Percentiles rank a stretch among this genome's conserved stretches.
phyloP scores from a whole-genome alignment of 2,797 vertebrate species.

The Euthynnus affinis region DNA sequence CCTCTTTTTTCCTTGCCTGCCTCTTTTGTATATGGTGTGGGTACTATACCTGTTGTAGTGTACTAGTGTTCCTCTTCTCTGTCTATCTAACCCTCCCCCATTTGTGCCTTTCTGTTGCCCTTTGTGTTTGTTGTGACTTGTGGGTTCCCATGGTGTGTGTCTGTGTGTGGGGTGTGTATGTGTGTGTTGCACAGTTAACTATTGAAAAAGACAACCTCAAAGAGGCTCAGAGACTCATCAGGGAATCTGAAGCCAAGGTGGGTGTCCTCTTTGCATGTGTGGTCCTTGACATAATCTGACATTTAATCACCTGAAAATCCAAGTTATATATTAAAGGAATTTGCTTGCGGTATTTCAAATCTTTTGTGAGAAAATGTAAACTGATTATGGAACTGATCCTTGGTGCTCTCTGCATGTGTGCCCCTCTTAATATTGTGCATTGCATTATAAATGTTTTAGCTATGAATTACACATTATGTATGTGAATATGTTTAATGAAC shows the following conservation, averaged over 20 bases:
- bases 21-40: slow-evolving; percentile 53
- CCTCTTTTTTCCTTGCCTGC: slow-evolving; percentile 44
- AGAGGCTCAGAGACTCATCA: slow-evolving; percentile 86
- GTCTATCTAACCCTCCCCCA: slow-evolving; percentile 51
- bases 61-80: slow-evolving; percentile 14
- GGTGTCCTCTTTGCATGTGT: slow-evolving; percentile 77
- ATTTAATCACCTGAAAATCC: slow-evolving; percentile 48
- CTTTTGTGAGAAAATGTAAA: slow-evolving; percentile 1
- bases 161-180: slow-evolving; percentile 45
- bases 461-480: background rate
- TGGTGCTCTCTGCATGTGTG: slow-evolving; percentile 31
- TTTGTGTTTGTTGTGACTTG: slow-evolving; percentile 46
- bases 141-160: slow-evolving; percentile 54
- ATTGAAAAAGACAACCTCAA: slow-evolving; percentile 85
- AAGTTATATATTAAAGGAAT: background rate
- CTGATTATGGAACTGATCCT: slow-evolving; percentile 27
- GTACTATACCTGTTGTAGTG: slow-evolving; percentile 50
- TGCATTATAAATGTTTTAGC: background rate
- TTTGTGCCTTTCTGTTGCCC: slow-evolving; percentile 58
- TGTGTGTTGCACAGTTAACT: slow-evolving; percentile 83
- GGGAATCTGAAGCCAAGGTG: slow-evolving; percentile 87
- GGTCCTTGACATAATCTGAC: slow-evolving; percentile 34
- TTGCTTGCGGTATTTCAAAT: slow-evolving; percentile 20
- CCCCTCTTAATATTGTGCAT: background rate
- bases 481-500: no score